Evolutionary conservation across 2,888 invertebrate species (phyloP).

Genomic region (Hyposoter didymator): DNA sequence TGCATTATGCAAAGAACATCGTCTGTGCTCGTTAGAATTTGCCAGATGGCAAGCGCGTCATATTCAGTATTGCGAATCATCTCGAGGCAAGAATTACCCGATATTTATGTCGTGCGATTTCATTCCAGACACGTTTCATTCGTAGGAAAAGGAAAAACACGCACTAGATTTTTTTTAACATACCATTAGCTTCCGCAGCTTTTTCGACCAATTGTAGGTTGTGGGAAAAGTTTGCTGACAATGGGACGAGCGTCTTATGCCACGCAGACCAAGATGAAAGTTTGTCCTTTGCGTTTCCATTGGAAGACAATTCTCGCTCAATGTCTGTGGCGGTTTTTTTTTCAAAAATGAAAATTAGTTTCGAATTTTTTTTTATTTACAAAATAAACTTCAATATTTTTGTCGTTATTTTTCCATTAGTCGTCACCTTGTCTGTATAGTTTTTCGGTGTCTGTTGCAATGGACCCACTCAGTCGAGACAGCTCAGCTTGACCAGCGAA

Average conservation of each 20-base stretch:
- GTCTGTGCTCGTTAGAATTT: conserved; percentile 1
- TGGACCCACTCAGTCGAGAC: conserved; percentile 66
- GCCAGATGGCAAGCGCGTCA: background rate
- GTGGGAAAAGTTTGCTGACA: conserved; percentile 74
- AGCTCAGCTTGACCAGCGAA: conserved; percentile 74
- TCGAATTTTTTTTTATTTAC: background rate
- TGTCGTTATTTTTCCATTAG: background rate
- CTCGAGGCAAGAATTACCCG: conserved; percentile 20
- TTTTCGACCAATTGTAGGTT: conserved; percentile 73
- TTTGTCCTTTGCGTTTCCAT: conserved; percentile 72
- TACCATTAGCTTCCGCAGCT: conserved; percentile 79
- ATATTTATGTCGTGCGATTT: background rate
- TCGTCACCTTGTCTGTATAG: conserved; percentile 73
- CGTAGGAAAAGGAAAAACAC: background rate
- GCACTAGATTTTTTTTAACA: conserved; percentile 42
- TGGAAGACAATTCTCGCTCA: conserved; percentile 74
- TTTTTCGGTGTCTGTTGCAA: conserved; percentile 63
- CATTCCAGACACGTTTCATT: background rate
- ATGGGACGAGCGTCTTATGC: conserved; percentile 74
- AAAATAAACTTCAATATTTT: background rate
- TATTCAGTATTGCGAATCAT: conserved; percentile 26
- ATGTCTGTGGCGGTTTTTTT: conserved; percentile 69
- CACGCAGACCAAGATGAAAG: conserved; percentile 76
- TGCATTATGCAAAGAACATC: conserved; percentile 23
- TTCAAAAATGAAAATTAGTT: background rate